A percentile compares a stretch with the other conserved stretches of the same genome.
Evolutionary conservation across 2,888 invertebrate genomes (phyloP).

Genomic region (Caenorhabditis japonica): DNA sequence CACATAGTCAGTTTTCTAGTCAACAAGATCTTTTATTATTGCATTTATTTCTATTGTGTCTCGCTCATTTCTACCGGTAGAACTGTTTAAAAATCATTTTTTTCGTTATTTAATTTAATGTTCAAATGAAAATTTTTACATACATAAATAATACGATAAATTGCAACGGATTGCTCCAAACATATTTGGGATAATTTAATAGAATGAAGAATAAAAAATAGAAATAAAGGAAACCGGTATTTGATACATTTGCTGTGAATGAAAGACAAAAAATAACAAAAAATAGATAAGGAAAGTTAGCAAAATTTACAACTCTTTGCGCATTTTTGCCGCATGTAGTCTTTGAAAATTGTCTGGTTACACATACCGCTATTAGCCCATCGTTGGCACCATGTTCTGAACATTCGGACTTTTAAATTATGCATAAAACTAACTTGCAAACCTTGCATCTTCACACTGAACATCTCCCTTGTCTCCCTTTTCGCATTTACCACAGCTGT

Average conservation of each 20-base stretch:
- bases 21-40: slow-evolving; percentile 24
- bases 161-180: no score
- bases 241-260: no score
- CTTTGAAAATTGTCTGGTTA: slow-evolving; percentile 68
- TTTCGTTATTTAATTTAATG: no score
- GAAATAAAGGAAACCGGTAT: no score
- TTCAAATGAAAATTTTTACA: no score
- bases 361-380: slow-evolving; percentile 76
- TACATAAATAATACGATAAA: no score
- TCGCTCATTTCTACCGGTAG: no score
- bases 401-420: neutral
- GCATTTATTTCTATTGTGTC: neutral
- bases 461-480: slow-evolving; percentile 21
- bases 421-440: neutral
- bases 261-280: neutral
- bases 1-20: slow-evolving; percentile 41
- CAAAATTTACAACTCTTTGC: slow-evolving; percentile 69
- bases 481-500: slow-evolving; percentile 69
- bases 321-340: slow-evolving; percentile 74
- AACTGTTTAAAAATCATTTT: no score
- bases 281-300: slow-evolving; percentile 12
- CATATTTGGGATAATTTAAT: neutral
- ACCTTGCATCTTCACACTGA: slow-evolving; percentile 59
- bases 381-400: slow-evolving; percentile 71
- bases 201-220: neutral